phyloP scores from a whole-genome alignment of 2,113 vertebrate genomes.

The Lophotis ruficrista region DNA sequence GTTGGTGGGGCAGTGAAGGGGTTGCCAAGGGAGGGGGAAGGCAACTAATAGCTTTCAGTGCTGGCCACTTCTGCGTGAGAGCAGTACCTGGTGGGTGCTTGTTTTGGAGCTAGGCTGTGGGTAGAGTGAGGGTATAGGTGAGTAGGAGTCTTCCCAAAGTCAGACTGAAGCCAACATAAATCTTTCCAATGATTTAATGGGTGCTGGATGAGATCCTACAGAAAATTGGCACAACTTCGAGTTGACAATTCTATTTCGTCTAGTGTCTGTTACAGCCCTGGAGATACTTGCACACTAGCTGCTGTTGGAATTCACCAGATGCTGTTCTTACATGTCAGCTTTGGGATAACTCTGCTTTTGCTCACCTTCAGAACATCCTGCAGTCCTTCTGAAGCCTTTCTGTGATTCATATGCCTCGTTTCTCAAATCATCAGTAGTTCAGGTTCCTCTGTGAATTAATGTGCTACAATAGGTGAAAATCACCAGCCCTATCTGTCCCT shows the following conservation, averaged over 20 bases:
- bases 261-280: background rate
- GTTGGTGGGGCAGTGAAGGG: background rate
- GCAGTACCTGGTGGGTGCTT: accelerated
- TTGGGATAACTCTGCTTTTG: background rate
- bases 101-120: background rate
- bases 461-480: background rate
- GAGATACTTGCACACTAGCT: background rate
- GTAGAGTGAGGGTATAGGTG: background rate
- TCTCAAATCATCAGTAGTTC: background rate
- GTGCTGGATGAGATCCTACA: background rate
- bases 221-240: background rate
- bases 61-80: background rate
- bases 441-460: background rate
- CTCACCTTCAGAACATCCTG: background rate
- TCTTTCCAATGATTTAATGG: background rate
- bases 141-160: background rate
- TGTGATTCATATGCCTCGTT: background rate
- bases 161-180: background rate
- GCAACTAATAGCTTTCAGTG: background rate
- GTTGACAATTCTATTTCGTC: background rate
- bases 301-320: background rate
- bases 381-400: background rate
- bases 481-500: background rate
- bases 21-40: background rate
- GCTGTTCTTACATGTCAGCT: background rate